Base-by-base conservation (phyloP, 2,888 invertebrate genomes). In the Coenonympha glycerion region DNA sequence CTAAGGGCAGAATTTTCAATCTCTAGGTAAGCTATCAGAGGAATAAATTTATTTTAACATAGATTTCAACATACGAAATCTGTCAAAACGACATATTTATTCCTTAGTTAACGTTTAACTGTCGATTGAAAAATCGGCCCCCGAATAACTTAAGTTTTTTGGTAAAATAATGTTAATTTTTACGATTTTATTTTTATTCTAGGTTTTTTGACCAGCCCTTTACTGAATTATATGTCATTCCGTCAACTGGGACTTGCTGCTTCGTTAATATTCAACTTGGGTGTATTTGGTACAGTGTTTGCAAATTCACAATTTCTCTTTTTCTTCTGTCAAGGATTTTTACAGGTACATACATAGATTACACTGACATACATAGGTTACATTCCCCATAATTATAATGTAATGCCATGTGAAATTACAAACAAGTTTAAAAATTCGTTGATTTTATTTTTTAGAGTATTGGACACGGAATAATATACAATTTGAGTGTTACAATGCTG, bases 141-240 rank as follows among this genome's bases (percentile, higher is more conserved):
- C n/a, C n/a, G n/a, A n/a, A n/a, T n/a, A n/a, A n/a, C n/a, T n/a
- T n/a, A n/a, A n/a, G n/a, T n/a, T n/a, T n/a, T n/a, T n/a, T n/a
- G n/a, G n/a, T n/a, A n/a, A n/a, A n/a, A n/a, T n/a, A n/a, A n/a
- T n/a, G n/a, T n/a, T n/a, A n/a, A n/a, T n/a, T n/a, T n/a, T n/a
- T n/a, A n/a, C n/a, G n/a, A n/a, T n/a, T n/a, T n/a, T n/a, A n/a
- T n/a, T n/a, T n/a, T n/a, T n/a, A 46, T 71, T 73, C 21, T 63
- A 82, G 83, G 74, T 1, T 77, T 73, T 34, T 13, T 76, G 2
- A 69, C 79, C 0, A 66, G 64, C 26, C 62, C 72, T 0, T 11
- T 82, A 15, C 56, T 79, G 3, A 71, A 71, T 36, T 18, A 69
- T 8, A 58, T 79, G 59, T 70, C 72, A 18, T 34, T 59, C 9